Conservation (phyloP, 2,888 invertebrate genomes). For the Lamellibrachia satsuma region DNA sequence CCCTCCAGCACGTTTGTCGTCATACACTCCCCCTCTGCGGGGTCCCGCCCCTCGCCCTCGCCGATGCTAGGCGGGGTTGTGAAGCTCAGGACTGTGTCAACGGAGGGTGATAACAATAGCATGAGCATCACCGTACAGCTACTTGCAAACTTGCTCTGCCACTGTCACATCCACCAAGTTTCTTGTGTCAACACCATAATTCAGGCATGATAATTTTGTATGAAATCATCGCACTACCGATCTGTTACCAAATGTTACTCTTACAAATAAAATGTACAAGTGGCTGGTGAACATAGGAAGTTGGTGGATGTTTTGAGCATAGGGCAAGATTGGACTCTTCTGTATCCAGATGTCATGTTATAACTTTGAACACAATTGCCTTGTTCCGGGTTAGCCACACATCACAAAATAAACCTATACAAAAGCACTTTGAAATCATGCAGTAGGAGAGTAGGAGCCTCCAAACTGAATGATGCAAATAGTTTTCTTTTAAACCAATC, state of each 20-base stretch:
- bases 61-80: conserved; percentile 9
- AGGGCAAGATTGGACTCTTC: conserved; percentile 4
- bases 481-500: too few species aligned
- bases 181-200: background rate
- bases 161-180: background rate
- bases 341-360: background rate
- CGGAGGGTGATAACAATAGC: background rate
- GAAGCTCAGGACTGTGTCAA: background rate
- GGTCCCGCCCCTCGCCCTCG: conserved; percentile 2
- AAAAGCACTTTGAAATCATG: background rate
- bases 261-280: too few species aligned
- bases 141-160: background rate
- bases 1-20: background rate
- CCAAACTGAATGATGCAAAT: background rate
- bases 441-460: background rate
- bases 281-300: background rate
- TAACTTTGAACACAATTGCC: background rate
- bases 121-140: background rate
- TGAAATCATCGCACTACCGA: background rate
- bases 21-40: background rate
- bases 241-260: too few species aligned
- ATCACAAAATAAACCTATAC: background rate
- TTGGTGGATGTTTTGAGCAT: background rate
- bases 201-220: background rate
- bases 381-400: background rate